Evolutionary conservation across 2,797 vertebrate species (phyloP), one percentile per base, ranked within the genome.

Genomic region (Enteromius mattozi): DNA sequence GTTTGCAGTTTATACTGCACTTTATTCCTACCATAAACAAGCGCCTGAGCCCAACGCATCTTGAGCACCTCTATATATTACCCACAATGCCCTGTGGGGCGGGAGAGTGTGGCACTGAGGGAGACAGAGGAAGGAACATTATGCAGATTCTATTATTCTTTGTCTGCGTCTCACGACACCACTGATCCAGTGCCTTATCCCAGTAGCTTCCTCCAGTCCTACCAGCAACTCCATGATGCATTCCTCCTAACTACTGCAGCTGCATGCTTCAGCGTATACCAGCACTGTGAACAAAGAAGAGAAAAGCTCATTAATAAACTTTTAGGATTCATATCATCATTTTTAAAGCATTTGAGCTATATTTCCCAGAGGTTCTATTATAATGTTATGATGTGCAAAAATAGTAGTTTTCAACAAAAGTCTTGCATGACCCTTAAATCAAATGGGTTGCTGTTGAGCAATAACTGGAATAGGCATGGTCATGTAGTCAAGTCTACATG

Each of bases 131-230:
- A 61, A 74, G 35, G 80, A 75, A 80, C 86, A 88, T 91, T 89
- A 92, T 92, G 90, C 88, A 91, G 87, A 89, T 92, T 89, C 89
- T 83, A 90, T 92, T 90, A 90, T 81, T 92, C 88, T 90, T 89
- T 90, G 87, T 89, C 82, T 90, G 68, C 84, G 82, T 88, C 84
- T 86, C 82, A 86, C 89, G 79, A 89, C 88, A 89, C 86, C 65
- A 84, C 85, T 79, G 80, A 79, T 81, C 84, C 87, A 82, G 84
- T 66, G 82, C 66, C 74, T 85, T 87, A 85, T 86, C 54, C 80
- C 85, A 51, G 72, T 42, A 77, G 75, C 83, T 87, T 83, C 87
- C 69, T 14, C 30, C 51, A 78, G 63, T 76, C 61, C 63, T 78
- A 69, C 61, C 13, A 30, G 84, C 68, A 51, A 72, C 68, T 84